Conservation (phyloP, 1,140 invertebrate genomes). For the Listronotus oregonensis region DNA sequence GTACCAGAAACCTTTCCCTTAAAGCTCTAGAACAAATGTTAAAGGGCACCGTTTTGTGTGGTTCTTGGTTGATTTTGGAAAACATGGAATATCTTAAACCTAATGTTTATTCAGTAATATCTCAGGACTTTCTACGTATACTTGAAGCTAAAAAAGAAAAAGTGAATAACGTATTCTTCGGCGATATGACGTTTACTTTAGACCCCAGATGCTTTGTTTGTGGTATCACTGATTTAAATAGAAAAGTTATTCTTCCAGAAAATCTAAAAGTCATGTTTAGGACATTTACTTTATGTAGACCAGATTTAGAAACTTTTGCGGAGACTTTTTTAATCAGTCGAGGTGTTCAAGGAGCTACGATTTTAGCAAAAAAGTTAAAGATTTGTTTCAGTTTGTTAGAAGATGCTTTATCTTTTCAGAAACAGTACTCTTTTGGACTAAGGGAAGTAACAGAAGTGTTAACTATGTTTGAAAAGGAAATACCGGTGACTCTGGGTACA, state of each 20-base stretch:
- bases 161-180: slow-evolving; percentile 66
- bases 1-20: slow-evolving; percentile 86
- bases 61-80: slow-evolving; percentile 92
- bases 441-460: slow-evolving; percentile 34
- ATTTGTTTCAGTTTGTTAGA: slow-evolving; percentile 9
- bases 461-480: slow-evolving; percentile 24
- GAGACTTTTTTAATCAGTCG: slow-evolving; percentile 87
- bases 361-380: slow-evolving; percentile 71
- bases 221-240: slow-evolving; percentile 5
- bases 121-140: slow-evolving; percentile 68
- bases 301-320: slow-evolving; percentile 85
- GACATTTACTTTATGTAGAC: slow-evolving; percentile 91
- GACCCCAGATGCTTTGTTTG: slow-evolving; percentile 52
- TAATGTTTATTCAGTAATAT: slow-evolving; percentile 32
- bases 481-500: slow-evolving; percentile 65
- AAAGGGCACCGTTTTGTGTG: slow-evolving; percentile 81
- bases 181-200: neutral
- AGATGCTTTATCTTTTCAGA: slow-evolving; percentile 14
- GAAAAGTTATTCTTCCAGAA: slow-evolving; percentile 75
- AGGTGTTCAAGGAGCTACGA: slow-evolving; percentile 79
- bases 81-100: slow-evolving; percentile 43
- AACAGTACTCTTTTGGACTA: slow-evolving; percentile 32
- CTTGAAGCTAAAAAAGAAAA: slow-evolving; percentile 74
- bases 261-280: slow-evolving; percentile 89
- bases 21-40: slow-evolving; percentile 84